A percentile compares a stretch with the other conserved stretches of the same genome.
Evolutionary conservation across 1,140 invertebrate species (phyloP).

Genomic region (Drosophila gunungcola): DNA sequence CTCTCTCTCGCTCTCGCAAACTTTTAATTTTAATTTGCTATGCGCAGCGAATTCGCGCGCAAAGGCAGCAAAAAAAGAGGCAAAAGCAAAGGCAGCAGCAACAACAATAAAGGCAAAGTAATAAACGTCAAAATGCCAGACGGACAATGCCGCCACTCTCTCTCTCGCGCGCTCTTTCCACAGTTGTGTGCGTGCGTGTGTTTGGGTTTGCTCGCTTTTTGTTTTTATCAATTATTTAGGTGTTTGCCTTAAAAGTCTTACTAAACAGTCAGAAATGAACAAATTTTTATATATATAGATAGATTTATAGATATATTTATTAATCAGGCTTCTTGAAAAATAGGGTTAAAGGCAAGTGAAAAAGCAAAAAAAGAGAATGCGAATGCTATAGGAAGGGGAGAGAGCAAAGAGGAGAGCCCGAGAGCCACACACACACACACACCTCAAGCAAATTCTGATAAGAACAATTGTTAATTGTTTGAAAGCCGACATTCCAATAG

Average conservation of each 20-base stretch:
- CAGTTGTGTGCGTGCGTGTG: constrained; percentile 21
- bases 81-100: constrained; percentile 33
- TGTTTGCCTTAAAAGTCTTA: constrained; percentile 44
- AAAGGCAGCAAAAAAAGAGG: constrained; percentile 50
- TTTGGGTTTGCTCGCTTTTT: constrained; percentile 55
- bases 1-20: constrained; percentile 34
- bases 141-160: constrained; percentile 27
- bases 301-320: not conserved
- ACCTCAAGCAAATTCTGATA: constrained; percentile 64
- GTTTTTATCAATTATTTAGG: constrained; percentile 51
- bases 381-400: not conserved
- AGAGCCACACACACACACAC: constrained; percentile 36
- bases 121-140: constrained; percentile 79
- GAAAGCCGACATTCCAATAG: constrained; percentile 71
- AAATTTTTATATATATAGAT: not conserved
- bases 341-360: not conserved
- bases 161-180: constrained; percentile 34
- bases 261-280: constrained; percentile 3
- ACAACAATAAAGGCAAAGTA: constrained; percentile 59
- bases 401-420: constrained; percentile 20
- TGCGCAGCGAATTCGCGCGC: constrained; percentile 77
- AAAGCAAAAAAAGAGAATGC: constrained; percentile 1
- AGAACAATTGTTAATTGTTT: constrained; percentile 70
- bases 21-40: constrained; percentile 77
- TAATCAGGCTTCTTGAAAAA: constrained; percentile 2